These are phyloP conservation scores for Megalopta genalis DNA, from an alignment of 1,140 invertebrate species.

Conservation along the genomic window DNA sequence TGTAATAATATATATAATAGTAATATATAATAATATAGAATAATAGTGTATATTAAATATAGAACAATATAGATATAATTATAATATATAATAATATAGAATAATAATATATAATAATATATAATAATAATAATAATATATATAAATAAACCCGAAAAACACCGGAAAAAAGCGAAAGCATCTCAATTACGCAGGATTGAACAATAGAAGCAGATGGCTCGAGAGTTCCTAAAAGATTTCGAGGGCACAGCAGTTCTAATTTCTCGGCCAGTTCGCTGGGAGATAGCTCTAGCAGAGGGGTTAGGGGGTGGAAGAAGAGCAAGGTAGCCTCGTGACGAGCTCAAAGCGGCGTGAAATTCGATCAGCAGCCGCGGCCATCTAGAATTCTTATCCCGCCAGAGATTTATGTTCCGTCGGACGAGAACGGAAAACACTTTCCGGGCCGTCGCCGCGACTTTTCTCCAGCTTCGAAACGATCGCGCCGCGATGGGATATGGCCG, in stretches of 20 bases:
- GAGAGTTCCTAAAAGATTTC: neutral
- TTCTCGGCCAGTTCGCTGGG: too few species aligned
- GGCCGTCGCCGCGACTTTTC: slow-evolving; percentile 43
- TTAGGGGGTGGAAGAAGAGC: neutral
- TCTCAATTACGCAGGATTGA: too few species aligned
- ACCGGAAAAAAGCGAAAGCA: too few species aligned
- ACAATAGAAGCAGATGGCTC: neutral
- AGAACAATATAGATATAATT: too few species aligned
- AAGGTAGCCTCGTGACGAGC: slow-evolving; percentile 26
- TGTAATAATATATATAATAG: too few species aligned
- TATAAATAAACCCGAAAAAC: too few species aligned
- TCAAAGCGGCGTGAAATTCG: slow-evolving; percentile 54
- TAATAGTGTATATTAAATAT: too few species aligned
- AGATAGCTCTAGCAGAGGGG: too few species aligned
- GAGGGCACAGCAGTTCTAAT: neutral
- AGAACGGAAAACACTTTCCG: slow-evolving; percentile 62
- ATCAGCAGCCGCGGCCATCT: slow-evolving; percentile 41
- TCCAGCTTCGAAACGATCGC: slow-evolving; percentile 25
- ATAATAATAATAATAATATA: too few species aligned
- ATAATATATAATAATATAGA: too few species aligned
- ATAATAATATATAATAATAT: too few species aligned
- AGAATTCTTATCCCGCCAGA: slow-evolving; percentile 60
- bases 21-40: too few species aligned
- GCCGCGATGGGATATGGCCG: slow-evolving; percentile 10
- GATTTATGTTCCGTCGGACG: slow-evolving; percentile 58